Evolutionary conservation across 2,888 invertebrate species (phyloP), one percentile per base, ranked within the genome.

Genomic region (Conistra vaccinii): DNA sequence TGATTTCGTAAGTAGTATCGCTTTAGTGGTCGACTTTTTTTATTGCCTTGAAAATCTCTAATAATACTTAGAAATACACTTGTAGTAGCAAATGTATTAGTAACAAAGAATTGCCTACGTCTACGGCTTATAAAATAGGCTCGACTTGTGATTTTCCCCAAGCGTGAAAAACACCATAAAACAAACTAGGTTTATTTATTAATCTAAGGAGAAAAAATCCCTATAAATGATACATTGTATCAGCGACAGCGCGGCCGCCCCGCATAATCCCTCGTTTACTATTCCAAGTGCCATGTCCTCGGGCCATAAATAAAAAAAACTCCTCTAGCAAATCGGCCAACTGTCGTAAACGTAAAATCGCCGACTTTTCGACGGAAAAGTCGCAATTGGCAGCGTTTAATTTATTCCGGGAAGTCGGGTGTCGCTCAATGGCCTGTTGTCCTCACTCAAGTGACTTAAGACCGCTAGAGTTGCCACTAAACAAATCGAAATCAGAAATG

Each of bases 391-490:
- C 74, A 70, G 61, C 76, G 69, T 86, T 89, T 87, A 87, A 89
- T 89, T 88, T 84, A 87, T 85, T 81, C 84, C 76, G 85, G 78
- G 73, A 80, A 78, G 73, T 69, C 75, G 71, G 76, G 83, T 86
- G 87, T 86, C 84, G 73, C 81, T 88, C 85, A 87, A 87, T 80
- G 76, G 70, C 69, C 76, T 71, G 86, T 87, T 70, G 69, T 66
- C 66, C 68, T 39, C 17, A 69, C 61, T 72, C 68, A 66, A 85
- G 76, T 80, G 72, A 53, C 70, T 75, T 73, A 70, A 76, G 76
- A 81, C 80, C 65, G 58, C 62, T 65, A 74, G 78, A 78, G 82
- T 83, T 74, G 77, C 70, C 74, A 81, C 73, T 65, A 83, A 83
- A 80, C 71, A 83, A 87, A 86, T 76, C 66, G 60, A 61, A 78